Evolutionary conservation across 2,888 invertebrate genomes (phyloP), one percentile per base, ranked within the genome.

Genomic region (Drosophila algonquin): DNA sequence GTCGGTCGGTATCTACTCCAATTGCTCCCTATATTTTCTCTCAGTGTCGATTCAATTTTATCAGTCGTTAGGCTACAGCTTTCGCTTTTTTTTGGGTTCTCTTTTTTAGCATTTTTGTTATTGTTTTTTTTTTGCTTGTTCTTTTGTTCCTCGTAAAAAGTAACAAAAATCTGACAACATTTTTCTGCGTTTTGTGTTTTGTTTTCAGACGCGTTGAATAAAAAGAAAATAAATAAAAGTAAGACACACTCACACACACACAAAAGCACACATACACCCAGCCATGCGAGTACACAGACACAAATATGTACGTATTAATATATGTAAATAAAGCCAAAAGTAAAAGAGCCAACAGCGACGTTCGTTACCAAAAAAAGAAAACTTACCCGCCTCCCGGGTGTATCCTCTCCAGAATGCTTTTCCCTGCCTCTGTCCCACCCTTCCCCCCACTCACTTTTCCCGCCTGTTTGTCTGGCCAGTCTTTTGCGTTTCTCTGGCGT

Each of bases 391-490:
- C 47, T 32, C 18, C 16, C 21, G 27, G 8, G 7, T 40, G 9
- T 30, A 44, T 16, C 46, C 7, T 45, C 40, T 55, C 45, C 46
- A 16, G 30, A 40, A 32, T 14, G 10, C 1, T 27, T 45, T 16
- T 21, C 21, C 50, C 24, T 5, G 21, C 10, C 32, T 14, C 47
- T 18, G 24, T 24, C 24, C n/a, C 50, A 14, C 48, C 27, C 18
- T 24, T 32, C 18, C 57, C 55, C 30, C 27, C 30, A 27, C 62
- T 63, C 54, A 58, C 76, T 76, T 71, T 56, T 62, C 70, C 73
- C 72, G 87, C 81, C 82, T 81, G 85, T 67, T 74, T 84, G 89
- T 83, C 88, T 89, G 89, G 73, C 67, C 71, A 62, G 78, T 64
- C 62, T 61, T 63, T 51, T 47, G 50, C 44, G 53, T 24, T 40